These are phyloP conservation scores for Microplitis mediator DNA, from an alignment of 1,140 invertebrate genomes.

Conservation along the genomic window DNA sequence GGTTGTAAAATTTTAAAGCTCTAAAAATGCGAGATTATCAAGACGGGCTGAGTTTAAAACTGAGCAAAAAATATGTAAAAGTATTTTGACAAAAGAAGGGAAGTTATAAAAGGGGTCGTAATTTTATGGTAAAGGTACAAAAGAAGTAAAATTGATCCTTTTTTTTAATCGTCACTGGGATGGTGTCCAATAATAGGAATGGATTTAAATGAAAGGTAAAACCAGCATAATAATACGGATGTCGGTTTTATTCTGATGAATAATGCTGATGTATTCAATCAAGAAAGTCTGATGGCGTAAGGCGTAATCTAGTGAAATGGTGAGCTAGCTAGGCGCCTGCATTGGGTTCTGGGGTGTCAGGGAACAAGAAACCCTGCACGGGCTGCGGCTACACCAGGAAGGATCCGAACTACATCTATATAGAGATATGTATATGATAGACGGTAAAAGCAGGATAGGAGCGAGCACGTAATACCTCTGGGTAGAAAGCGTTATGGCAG, in stretches of 20 bases:
- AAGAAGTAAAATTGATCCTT: not conserved
- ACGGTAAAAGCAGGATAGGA: not conserved
- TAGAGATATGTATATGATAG: slow-evolving; percentile 15
- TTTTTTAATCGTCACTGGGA: not conserved
- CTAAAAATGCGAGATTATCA: too few relatives aligned
- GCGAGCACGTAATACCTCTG: slow-evolving; percentile 31
- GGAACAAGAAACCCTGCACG: not conserved
- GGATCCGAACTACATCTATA: not conserved
- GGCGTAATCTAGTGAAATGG: slow-evolving; percentile 43
- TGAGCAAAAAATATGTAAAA: too few relatives aligned
- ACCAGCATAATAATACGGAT: not conserved
- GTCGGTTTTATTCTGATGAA: not conserved
- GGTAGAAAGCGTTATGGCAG: slow-evolving; percentile 36
- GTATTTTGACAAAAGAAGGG: too few relatives aligned
- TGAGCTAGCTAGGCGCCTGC: slow-evolving; percentile 17
- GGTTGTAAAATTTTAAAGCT: too few relatives aligned
- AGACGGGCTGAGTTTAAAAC: too few relatives aligned
- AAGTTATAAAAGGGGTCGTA: too few relatives aligned
- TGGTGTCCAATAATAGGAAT: not conserved
- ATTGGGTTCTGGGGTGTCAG: not conserved
- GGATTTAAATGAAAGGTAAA: not conserved
- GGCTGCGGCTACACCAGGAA: not conserved
- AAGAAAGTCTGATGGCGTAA: slow-evolving; percentile 38
- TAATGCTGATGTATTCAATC: slow-evolving; percentile 48
- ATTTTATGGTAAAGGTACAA: too few relatives aligned